These are phyloP conservation scores for Balaeniceps rex DNA, from an alignment of 2,113 vertebrate species.

Conservation along the genomic window DNA sequence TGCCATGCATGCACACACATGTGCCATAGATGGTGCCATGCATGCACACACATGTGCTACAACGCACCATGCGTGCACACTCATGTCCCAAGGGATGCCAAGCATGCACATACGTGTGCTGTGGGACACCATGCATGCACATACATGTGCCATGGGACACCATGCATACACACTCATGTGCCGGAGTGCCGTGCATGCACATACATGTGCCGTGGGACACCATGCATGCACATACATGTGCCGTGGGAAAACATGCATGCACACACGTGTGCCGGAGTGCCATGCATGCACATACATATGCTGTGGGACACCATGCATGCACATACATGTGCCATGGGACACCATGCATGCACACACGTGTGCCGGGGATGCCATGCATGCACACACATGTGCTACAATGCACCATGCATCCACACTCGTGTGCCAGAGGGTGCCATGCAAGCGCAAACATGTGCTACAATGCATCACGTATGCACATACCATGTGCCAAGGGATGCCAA, in stretches of 20 bases:
- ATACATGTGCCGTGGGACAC: neutral
- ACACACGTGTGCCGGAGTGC: too few relatives aligned
- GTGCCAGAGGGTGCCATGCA: neutral
- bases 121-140: neutral
- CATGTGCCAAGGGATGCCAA: neutral
- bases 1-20: neutral
- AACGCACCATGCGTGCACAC: too few relatives aligned
- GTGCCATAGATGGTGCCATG: neutral
- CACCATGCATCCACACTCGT: accelerated
- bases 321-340: neutral
- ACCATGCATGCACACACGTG: neutral
- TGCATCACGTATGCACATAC: neutral
- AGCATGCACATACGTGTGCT: neutral
- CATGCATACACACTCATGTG: too few relatives aligned
- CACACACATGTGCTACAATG: too few relatives aligned
- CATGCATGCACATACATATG: neutral
- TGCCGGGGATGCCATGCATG: neutral
- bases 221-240: too few relatives aligned
- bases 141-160: too few relatives aligned
- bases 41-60: too few relatives aligned
- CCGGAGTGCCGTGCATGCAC: too few relatives aligned
- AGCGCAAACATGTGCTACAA: neutral
- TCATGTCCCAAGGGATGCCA: neutral
- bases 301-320: too few relatives aligned
- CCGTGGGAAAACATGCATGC: too few relatives aligned